These are phyloP conservation scores for Coccyzus lansbergi DNA, from an alignment of 2,797 vertebrate species.

Conservation along the genomic window DNA sequence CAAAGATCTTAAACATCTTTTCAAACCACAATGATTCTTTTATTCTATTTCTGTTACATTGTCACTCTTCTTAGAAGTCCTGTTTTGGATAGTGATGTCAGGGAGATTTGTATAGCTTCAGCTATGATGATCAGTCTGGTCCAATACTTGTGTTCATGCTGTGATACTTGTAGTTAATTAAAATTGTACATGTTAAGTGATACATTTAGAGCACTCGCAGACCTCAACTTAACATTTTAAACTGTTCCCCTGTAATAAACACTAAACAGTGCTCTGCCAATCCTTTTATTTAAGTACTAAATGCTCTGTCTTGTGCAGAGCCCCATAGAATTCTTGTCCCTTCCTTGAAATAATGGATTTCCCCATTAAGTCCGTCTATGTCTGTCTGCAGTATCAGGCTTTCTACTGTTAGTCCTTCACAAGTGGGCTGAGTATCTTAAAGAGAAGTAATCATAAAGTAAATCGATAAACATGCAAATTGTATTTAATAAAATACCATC, in stretches of 20 bases:
- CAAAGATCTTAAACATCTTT: too few relatives aligned
- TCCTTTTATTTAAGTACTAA: neutral
- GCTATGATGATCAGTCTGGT: neutral
- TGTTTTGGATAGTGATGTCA: neutral
- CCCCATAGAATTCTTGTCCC: neutral
- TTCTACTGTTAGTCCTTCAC: neutral
- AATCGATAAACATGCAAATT: neutral
- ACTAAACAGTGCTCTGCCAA: neutral
- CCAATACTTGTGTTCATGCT: neutral
- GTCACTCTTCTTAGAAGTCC: neutral
- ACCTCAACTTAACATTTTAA: neutral
- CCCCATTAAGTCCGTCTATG: neutral
- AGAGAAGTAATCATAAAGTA: neutral
- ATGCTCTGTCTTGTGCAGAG: neutral
- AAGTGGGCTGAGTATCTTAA: neutral
- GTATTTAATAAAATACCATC: neutral
- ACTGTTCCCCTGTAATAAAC: neutral
- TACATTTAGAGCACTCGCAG: neutral
- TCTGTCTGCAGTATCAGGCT: neutral
- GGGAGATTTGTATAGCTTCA: neutral
- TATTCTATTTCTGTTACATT: neutral
- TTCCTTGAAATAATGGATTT: neutral
- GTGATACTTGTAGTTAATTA: neutral
- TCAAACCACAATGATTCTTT: too few relatives aligned
- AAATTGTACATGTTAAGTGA: fast-evolving